Conservation (phyloP, 2,113 vertebrate genomes). For the Larimichthys polyactis region DNA sequence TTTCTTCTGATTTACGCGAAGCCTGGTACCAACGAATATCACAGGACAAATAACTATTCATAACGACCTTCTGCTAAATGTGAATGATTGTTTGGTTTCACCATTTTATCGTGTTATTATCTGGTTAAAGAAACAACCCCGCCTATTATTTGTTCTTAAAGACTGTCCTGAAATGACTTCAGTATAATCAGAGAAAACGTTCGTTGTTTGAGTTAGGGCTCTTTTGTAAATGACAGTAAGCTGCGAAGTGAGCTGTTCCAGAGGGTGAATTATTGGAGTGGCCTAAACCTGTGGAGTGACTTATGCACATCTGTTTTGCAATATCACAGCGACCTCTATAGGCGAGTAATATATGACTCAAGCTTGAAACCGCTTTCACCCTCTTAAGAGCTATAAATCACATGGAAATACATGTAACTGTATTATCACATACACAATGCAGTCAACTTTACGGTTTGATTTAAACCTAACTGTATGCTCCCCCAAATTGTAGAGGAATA, state of each 20-base stretch:
- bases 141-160: background rate
- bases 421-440: conserved; percentile 7
- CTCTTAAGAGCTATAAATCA: conserved; percentile 40
- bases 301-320: conserved; percentile 66
- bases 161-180: background rate
- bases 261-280: conserved; percentile 32
- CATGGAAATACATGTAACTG: conserved; percentile 18
- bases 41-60: background rate
- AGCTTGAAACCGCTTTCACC: background rate
- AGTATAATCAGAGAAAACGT: background rate
- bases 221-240: conserved; percentile 34
- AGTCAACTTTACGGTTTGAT: conserved; percentile 23
- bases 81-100: background rate
- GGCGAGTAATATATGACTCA: conserved; percentile 36
- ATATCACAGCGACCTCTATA: conserved; percentile 87
- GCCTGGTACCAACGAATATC: background rate
- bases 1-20: background rate
- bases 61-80: background rate
- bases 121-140: background rate
- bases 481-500: background rate
- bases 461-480: background rate
- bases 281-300: conserved; percentile 68
- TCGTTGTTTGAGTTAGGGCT: background rate
- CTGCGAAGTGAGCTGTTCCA: conserved; percentile 44
- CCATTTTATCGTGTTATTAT: background rate